Percentiles rank a stretch among this genome's conserved stretches.
Evolutionary conservation across 2,888 invertebrate species (phyloP).

Genomic region (Agrotis ipsilon): DNA sequence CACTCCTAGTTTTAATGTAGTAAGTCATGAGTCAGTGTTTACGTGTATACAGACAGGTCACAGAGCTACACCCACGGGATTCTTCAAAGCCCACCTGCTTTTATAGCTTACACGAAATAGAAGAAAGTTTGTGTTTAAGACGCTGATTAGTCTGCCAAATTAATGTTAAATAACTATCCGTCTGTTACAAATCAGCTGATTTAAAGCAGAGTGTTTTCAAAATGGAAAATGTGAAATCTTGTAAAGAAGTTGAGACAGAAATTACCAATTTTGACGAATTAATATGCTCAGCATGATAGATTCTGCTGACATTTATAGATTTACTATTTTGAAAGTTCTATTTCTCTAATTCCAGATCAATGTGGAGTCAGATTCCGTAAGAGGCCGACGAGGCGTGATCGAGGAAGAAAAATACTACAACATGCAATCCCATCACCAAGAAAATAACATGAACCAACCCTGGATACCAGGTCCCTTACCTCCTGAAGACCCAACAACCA

Average conservation of each 20-base stretch:
- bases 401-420: slow-evolving; percentile 88
- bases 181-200: slow-evolving; percentile 1
- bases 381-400: slow-evolving; percentile 87
- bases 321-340: background rate
- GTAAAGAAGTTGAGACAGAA: background rate
- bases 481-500: slow-evolving; percentile 85
- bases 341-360: slow-evolving; percentile 70
- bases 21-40: slow-evolving; percentile 44
- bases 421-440: slow-evolving; percentile 77
- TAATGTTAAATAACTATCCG: slow-evolving; percentile 3
- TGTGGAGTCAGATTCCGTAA: slow-evolving; percentile 72
- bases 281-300: background rate
- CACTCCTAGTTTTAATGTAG: background rate
- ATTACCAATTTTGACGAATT: background rate
- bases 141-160: slow-evolving; percentile 11
- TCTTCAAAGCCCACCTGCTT: slow-evolving; percentile 33
- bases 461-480: slow-evolving; percentile 87
- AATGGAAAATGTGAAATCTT: slow-evolving; percentile 8
- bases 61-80: slow-evolving; percentile 28
- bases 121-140: slow-evolving; percentile 12
- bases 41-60: slow-evolving; percentile 42
- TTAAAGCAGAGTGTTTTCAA: slow-evolving; percentile 15
- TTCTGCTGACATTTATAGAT: too few species aligned
- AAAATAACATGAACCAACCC: slow-evolving; percentile 74
- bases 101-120: slow-evolving; percentile 24